A percentile compares a stretch with the other conserved stretches of the same genome.
These are phyloP conservation scores for Meloidogyne floridensis DNA, from an alignment of 1,140 invertebrate genomes.

Conservation along the genomic window DNA sequence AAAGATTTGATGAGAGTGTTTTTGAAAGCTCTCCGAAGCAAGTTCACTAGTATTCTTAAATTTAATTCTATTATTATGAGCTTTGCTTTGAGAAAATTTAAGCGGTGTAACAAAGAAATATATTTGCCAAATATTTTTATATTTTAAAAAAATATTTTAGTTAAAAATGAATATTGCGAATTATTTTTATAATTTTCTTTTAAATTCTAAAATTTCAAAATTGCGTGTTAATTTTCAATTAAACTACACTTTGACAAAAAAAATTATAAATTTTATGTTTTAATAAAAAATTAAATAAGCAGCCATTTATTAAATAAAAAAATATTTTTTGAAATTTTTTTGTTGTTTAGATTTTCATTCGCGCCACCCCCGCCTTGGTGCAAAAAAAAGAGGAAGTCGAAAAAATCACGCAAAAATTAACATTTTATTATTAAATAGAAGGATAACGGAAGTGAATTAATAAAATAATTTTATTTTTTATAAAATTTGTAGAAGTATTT, in stretches of 20 bases:
- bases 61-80: no score
- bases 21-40: no score
- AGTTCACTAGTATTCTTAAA: no score
- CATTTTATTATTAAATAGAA: neutral
- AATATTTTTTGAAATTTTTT: conserved; percentile 2
- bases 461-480: no score
- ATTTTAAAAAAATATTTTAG: neutral
- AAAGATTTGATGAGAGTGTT: no score
- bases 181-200: neutral
- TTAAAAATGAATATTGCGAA: neutral
- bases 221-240: neutral
- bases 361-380: no score
- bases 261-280: neutral
- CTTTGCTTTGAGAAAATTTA: no score
- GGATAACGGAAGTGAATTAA: no score
- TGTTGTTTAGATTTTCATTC: no score
- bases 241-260: neutral
- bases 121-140: neutral
- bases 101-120: no score
- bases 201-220: conserved; percentile 4
- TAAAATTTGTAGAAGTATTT: no score
- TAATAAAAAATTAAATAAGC: neutral
- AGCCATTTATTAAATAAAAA: neutral
- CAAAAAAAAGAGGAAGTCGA: neutral
- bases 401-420: neutral